phyloP scores from a whole-genome alignment of 2,797 vertebrate genomes.

The Nannoperca australis region DNA sequence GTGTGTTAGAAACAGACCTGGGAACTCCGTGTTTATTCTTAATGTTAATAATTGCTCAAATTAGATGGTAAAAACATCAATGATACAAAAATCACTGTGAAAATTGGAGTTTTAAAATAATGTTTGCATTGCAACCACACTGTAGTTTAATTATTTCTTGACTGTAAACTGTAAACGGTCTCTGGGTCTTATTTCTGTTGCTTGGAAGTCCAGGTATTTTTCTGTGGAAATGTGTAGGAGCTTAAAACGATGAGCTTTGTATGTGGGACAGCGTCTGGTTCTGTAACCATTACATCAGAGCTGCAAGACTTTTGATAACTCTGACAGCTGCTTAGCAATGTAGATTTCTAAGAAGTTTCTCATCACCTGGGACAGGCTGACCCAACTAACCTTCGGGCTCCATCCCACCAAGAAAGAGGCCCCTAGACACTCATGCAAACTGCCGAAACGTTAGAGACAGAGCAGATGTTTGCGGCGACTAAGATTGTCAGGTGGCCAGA shows the following conservation, averaged over 20 bases:
- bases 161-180: too few species aligned
- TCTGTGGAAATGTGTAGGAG: not conserved
- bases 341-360: conserved; percentile 49
- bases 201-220: not conserved
- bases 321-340: conserved; percentile 51
- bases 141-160: too few species aligned
- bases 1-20: too few species aligned
- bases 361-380: conserved; percentile 59
- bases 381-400: conserved; percentile 11
- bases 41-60: not conserved
- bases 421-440: too few species aligned
- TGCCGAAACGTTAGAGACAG: too few species aligned
- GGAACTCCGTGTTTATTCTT: not conserved
- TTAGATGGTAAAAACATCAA: not conserved
- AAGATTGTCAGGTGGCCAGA: not conserved
- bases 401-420: not conserved
- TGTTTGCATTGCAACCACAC: too few species aligned
- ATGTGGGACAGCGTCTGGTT: conserved; percentile 14
- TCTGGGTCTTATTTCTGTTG: too few species aligned
- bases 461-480: too few species aligned
- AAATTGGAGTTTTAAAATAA: not conserved
- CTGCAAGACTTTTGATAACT: conserved; percentile 54
- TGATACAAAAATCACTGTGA: too few species aligned
- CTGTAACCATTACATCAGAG: conserved; percentile 74
- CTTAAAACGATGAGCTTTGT: conserved; percentile 5